Base-by-base conservation (phyloP, 1,140 invertebrate species). In the Philotrypesis tridentata region DNA sequence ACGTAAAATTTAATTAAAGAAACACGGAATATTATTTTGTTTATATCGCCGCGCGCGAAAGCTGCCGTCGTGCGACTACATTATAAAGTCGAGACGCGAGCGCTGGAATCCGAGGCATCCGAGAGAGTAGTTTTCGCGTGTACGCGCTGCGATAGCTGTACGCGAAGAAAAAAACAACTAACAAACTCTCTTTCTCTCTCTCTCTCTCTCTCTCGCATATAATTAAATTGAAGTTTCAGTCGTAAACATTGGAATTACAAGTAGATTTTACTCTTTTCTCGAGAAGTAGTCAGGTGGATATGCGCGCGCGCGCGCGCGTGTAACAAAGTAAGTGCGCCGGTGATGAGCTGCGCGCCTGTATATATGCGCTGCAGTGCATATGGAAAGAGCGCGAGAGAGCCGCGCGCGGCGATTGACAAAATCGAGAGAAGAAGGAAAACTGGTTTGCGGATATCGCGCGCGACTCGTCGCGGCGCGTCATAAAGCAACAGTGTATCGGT, bases 1-100 rank as follows among this genome's bases (percentile, higher is more conserved):
- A 40, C 73, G 71, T 82, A 82, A 82, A 77, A 82, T 82, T 82
- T 82, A 82, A 82, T 82, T 82, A 77, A 71, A 75, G 61, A 68
- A 55, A 68, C 71, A 60, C 5, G 23, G 73, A 75, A 75, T 81
- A 81, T 81, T 75, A 81, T 80, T 80, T 80, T 80, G 65, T 65
- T 55, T 27, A 17, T 7, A 43, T 43, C 40, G 3, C 33, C 3
- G 9, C 61, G 9, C 61, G 61, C 55, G 55, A 17, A 23, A 61
- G 55, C n/a, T 79, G 14, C 31, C 23, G 40, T 31, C 40, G 37
- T 63, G n/a, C n/a, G 55, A 72, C 55, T 60, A 27, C 68, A 71
- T 70, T 79, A 79, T 79, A 60, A 79, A 71, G 27, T 79, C 70
- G 55, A 63, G n/a, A n/a, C n/a, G n/a, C n/a, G n/a, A n/a, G n/a